Base-by-base conservation (phyloP, 2,888 invertebrate genomes). In the Galeruca laticollis region DNA sequence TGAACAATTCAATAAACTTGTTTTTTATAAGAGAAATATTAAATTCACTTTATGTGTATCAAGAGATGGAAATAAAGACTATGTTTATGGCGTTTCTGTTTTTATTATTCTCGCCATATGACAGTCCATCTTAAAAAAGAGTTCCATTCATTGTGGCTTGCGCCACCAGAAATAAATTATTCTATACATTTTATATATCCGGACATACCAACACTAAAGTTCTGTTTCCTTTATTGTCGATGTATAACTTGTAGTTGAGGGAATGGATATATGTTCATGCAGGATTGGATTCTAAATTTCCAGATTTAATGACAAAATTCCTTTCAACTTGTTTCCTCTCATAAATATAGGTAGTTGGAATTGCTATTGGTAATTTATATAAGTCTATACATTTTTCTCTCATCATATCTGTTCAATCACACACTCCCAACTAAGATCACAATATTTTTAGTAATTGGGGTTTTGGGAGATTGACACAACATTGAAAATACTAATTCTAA, bases 181-280 rank as follows among this genome's bases (percentile, higher is more conserved):
- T 84, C 84, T 82, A 84, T 84, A 84, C 84, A 84, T 84, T 84
- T 84, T 84, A 84, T 84, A 84, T 84, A 79, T 80, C 77, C 79
- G 82, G 82, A 84, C 83, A 84, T 82, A 81, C 59, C 66, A 21
- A 66, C 83, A 82, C 79, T 81, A 80, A 82, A 82, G 79, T 82
- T 82, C 83, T 82, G 82, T 83, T 78, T 80, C 77, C 78, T 79
- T 80, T 81, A 80, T 80, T 79, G 79, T 80, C 80, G 78, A 79
- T 79, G 78, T 78, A 77, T 77, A 78, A 79, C 77, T 78, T 74
- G 74, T 71, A 68, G 73, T 33, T 37, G 61, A 56, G 56, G 60
- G 68, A 64, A 60, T 54, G 40, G 20, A 59, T 49, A 66, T 65
- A 49, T 43, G 43, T 65, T 18, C 37, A 9, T 26, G 9, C 66